phyloP scores from a whole-genome alignment of 1,140 invertebrate genomes.

The Conus ventricosus region DNA sequence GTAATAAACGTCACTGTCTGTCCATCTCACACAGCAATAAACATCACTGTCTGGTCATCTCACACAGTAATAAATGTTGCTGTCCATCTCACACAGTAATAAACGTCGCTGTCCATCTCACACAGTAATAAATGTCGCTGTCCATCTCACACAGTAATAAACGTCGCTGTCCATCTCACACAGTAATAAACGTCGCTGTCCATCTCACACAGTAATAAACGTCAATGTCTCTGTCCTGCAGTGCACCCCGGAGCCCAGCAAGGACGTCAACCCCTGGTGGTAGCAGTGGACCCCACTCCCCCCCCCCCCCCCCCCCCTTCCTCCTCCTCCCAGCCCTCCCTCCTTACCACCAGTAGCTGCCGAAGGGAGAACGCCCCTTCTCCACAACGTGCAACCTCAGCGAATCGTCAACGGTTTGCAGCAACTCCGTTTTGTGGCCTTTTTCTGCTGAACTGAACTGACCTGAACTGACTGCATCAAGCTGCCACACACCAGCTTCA shows the following conservation, averaged over 20 bases:
- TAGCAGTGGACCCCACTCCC: neutral
- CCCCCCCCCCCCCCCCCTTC: neutral
- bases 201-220: no score
- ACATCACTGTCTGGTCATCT: no score
- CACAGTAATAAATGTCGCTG: neutral
- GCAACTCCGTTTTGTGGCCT: conserved; percentile 31
- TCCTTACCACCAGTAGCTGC: neutral
- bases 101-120: neutral
- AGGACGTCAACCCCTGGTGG: conserved; percentile 35
- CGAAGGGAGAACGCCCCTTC: neutral
- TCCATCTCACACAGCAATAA: no score
- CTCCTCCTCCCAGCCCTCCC: neutral
- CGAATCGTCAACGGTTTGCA: conserved; percentile 14
- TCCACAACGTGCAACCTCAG: conserved; percentile 7
- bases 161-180: no score
- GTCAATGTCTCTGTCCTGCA: neutral
- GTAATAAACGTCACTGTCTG: no score
- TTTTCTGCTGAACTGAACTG: conserved; percentile 6
- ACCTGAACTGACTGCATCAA: no score
- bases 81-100: no score
- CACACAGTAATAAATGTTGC: no score
- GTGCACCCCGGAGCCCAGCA: conserved; percentile 28
- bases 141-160: no score
- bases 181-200: no score
- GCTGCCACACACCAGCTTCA: no score